Percentiles rank a stretch among this genome's conserved stretches.
These are phyloP conservation scores for Dyspetes luteomarginatus DNA, from an alignment of 2,888 invertebrate species.

Conservation along the genomic window DNA sequence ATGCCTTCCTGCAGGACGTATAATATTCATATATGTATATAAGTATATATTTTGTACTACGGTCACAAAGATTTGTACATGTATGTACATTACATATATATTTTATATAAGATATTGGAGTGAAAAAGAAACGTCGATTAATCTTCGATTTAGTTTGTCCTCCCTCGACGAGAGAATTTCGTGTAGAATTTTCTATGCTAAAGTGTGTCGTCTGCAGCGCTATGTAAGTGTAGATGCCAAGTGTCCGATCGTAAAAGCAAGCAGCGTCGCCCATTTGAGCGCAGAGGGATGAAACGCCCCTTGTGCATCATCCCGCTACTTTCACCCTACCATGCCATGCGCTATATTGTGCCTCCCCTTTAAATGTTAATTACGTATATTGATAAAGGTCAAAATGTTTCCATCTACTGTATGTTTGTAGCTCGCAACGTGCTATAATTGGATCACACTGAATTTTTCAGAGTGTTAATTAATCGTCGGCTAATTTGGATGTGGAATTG, in stretches of 20 bases:
- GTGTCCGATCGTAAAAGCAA: not conserved
- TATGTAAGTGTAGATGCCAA: not conserved
- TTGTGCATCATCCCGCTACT: not conserved
- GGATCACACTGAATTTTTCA: not conserved
- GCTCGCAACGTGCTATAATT: not conserved
- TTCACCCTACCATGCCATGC: not conserved
- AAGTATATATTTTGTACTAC: too few species aligned
- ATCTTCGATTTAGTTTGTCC: conserved; percentile 79
- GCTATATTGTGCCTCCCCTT: not conserved
- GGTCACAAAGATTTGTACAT: too few species aligned
- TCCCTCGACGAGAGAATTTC: conserved; percentile 5
- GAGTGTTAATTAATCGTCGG: not conserved
- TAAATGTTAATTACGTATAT: not conserved
- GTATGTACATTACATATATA: too few species aligned
- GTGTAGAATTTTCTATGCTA: conserved; percentile 18
- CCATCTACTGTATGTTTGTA: not conserved
- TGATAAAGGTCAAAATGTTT: not conserved
- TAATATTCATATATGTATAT: too few species aligned
- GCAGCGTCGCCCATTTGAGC: not conserved
- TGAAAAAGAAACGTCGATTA: conserved; percentile 82
- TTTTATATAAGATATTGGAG: not conserved
- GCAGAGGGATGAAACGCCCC: not conserved
- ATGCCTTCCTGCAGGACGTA: too few species aligned
- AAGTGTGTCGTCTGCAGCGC: conserved; percentile 14
- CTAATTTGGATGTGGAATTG: not conserved